Conservation (phyloP, 2,113 vertebrate species). For the Pampusana beccarii region DNA sequence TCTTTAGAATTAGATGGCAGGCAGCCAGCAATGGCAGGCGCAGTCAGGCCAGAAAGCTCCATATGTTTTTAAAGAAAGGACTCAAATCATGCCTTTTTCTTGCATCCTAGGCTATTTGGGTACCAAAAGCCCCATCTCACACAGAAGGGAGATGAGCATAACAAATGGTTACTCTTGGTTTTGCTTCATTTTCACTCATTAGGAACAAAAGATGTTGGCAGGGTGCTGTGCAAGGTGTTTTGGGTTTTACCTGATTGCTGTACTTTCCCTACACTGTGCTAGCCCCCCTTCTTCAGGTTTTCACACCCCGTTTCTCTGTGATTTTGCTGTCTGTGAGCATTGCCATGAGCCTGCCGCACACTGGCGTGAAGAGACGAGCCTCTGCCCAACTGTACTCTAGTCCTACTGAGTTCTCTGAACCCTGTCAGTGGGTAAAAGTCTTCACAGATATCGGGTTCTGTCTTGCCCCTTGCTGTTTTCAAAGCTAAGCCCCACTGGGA, state of each 20-base stretch:
- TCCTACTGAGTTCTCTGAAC: background rate
- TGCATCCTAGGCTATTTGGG: background rate
- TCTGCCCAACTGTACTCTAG: background rate
- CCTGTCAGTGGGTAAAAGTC: background rate
- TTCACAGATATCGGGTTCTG: background rate
- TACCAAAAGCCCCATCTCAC: background rate
- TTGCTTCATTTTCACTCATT: background rate
- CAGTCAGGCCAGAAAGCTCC: background rate
- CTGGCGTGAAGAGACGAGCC: background rate
- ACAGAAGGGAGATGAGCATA: background rate
- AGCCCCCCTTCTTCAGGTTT: fast-evolving
- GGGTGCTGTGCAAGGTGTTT: background rate
- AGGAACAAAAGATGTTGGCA: background rate
- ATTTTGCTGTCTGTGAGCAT: background rate
- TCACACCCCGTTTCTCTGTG: background rate
- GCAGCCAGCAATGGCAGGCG: background rate
- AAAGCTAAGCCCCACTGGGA: background rate
- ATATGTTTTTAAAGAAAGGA: background rate
- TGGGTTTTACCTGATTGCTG: background rate
- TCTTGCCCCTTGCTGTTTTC: background rate
- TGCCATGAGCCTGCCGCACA: background rate
- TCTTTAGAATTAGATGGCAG: background rate
- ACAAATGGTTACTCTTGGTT: background rate
- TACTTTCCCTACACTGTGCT: background rate
- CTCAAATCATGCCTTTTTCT: background rate